These are phyloP conservation scores for Lepidotrigona ventralis DNA, from an alignment of 1,140 invertebrate species.

Conservation along the genomic window DNA sequence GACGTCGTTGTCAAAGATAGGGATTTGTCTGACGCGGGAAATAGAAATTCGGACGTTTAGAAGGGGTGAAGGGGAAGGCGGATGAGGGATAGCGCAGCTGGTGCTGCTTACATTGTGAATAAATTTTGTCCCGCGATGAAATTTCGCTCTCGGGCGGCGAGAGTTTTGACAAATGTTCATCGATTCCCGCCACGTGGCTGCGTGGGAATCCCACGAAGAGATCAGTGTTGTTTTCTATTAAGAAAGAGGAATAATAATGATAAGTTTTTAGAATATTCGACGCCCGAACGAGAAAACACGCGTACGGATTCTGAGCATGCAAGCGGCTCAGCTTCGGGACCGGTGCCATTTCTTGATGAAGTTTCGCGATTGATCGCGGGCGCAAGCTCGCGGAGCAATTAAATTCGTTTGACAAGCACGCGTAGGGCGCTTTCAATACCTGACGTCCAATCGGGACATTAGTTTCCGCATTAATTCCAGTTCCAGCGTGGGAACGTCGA, in stretches of 20 bases:
- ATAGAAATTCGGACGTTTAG: not conserved
- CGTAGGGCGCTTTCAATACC: not conserved
- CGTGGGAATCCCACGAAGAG: too few species aligned
- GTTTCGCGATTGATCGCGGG: not conserved
- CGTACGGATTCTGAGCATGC: too few species aligned
- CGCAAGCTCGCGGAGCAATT: not conserved
- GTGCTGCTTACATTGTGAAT: not conserved
- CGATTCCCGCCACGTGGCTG: not conserved
- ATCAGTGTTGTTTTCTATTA: too few species aligned
- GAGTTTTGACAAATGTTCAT: not conserved
- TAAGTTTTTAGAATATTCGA: too few species aligned
- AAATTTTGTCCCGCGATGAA: not conserved
- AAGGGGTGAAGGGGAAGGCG: too few species aligned
- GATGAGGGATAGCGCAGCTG: not conserved
- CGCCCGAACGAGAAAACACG: too few species aligned
- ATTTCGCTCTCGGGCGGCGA: not conserved
- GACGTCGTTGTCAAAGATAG: not conserved
- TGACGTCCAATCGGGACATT: conserved; percentile 3
- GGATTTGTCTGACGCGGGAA: conserved; percentile 8
- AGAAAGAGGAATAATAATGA: too few species aligned
- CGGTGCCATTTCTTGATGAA: not conserved
- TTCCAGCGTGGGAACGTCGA: not conserved
- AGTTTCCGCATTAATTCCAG: conserved; percentile 10
- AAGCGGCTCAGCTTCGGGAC: not conserved
- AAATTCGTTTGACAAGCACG: not conserved